Evolutionary conservation across 2,113 vertebrate species (phyloP).

Genomic region (Malurus alboscapulatus): DNA sequence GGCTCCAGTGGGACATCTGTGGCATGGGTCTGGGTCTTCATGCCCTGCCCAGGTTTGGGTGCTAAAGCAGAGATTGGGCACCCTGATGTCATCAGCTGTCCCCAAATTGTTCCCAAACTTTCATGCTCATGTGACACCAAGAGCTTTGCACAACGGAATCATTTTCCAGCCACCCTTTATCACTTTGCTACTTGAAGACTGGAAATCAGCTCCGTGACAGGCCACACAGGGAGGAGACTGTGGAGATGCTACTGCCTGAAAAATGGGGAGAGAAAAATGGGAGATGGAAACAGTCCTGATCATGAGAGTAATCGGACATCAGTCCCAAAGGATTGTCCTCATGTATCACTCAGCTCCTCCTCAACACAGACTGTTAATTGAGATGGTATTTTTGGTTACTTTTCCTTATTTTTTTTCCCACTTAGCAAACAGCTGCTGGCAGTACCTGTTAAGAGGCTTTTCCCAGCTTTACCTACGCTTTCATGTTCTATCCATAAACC

Average conservation of each 20-base stretch:
- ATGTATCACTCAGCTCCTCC: not conserved
- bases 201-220: not conserved
- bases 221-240: not conserved
- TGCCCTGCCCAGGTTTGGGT: not conserved
- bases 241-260: not conserved
- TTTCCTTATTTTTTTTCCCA: not conserved
- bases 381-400: not conserved
- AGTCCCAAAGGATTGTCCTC: not conserved
- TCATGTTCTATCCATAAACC: not conserved
- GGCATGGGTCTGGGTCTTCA: not conserved
- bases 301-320: not conserved
- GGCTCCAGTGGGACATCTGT: not conserved
- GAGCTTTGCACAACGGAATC: fast-evolving
- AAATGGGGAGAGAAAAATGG: not conserved
- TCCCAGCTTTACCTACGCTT: not conserved
- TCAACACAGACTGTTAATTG: not conserved
- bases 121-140: not conserved
- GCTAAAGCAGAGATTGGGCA: not conserved
- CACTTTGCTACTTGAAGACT: not conserved
- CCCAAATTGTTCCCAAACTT: not conserved
- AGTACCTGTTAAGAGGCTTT: not conserved
- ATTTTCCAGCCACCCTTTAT: not conserved
- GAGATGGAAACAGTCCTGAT: not conserved
- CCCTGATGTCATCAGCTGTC: fast-evolving
- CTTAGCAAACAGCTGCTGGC: not conserved